Evolutionary conservation across 2,113 vertebrate genomes (phyloP), one percentile per base, ranked within the genome.

Genomic region (Brienomyrus brachyistius): DNA sequence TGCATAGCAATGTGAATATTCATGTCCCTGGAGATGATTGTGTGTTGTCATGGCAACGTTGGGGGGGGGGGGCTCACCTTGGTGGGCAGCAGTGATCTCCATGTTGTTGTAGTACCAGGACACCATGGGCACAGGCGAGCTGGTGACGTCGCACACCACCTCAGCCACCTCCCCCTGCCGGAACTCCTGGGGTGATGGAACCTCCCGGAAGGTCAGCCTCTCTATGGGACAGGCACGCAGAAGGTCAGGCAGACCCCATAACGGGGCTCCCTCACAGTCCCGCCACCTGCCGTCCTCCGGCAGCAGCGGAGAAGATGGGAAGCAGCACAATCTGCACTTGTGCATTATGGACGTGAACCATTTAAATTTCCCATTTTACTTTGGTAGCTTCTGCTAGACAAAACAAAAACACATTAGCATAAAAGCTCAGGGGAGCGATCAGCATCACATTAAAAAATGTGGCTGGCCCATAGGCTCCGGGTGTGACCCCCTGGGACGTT

Each of bases 151-250:
- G 89, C 98, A 99, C 54, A 98, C 94, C 90, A 99, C 98, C 93
- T 99, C 98, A 0, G 98, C 98, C 88, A 97, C 97, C 88, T 98
- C 97, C 0, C 97, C 98, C 90, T 97, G 96, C 62, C 96, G 96
- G 93, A 99, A 99, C 93, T 99, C 98, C 91, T 99, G 98, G 9
- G 98, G 98, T 10, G 98, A 98, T 4, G 94, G 88, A 88, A 98
- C 95, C 35, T 98, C 97, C 90, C 90, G 96, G 93, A 99, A 99
- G 35, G 98, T 98, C 92, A 99, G 96, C 92, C 97, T 97, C 96
- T 99, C 98, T 99, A 95, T 17, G 89, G 92, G 92, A 91, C 15
- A 88, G 92, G 27, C 86, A 89, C 90, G 43, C 45, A 88, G 56
- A 89, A 56, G 87, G 19, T 88, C 51, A 88, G 40, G 7, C 31